Evolutionary conservation across 2,888 invertebrate genomes (phyloP).

Genomic region (Lypha dubia): DNA sequence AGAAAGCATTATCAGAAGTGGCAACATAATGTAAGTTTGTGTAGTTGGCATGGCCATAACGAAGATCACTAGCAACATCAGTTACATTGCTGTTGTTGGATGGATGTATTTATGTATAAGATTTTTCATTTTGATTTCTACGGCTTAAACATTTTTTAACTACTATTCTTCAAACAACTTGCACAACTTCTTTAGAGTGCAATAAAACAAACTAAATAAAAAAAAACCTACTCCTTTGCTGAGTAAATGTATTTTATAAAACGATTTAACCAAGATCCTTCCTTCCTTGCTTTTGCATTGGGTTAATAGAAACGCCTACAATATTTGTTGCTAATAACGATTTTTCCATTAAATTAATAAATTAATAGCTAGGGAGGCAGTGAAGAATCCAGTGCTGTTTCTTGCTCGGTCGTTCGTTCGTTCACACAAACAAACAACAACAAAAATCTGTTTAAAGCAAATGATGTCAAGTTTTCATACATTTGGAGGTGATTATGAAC

Average conservation of each 20-base stretch:
- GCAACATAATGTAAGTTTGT: slow-evolving; percentile 52
- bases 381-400: slow-evolving; percentile 1
- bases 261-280: neutral
- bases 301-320: slow-evolving; percentile 81
- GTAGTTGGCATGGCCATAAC: slow-evolving; percentile 75
- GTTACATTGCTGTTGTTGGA: slow-evolving; percentile 63
- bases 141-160: slow-evolving; percentile 42
- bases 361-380: slow-evolving; percentile 75
- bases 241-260: slow-evolving; percentile 4
- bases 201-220: neutral
- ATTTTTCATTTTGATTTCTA: slow-evolving; percentile 59
- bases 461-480: slow-evolving; percentile 64
- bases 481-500: slow-evolving; percentile 53
- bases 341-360: slow-evolving; percentile 82
- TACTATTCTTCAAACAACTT: slow-evolving; percentile 20
- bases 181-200: slow-evolving; percentile 18
- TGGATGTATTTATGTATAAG: slow-evolving; percentile 55
- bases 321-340: slow-evolving; percentile 77
- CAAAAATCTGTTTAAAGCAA: slow-evolving; percentile 28
- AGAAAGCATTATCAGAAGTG: neutral
- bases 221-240: neutral
- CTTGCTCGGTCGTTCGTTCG: neutral
- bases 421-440: neutral
- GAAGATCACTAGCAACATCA: slow-evolving; percentile 80
- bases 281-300: slow-evolving; percentile 32